Base-by-base conservation (phyloP, 1,140 invertebrate genomes). In the Diorhabda carinulata region DNA sequence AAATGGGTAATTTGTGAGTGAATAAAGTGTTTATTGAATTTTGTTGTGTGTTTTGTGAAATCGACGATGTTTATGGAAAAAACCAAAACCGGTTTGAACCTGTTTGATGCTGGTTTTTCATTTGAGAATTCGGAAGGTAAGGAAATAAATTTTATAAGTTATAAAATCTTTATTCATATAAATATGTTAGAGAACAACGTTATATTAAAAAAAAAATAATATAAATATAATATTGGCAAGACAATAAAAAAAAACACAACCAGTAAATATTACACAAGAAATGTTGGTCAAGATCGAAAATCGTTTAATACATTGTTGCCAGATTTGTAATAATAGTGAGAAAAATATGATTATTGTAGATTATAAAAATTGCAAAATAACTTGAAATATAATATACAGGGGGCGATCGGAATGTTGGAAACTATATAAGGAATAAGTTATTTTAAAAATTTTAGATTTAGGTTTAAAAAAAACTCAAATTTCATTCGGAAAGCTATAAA, bases 211-310 rank as follows among this genome's bases (percentile, higher is more conserved):
- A 66, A 57, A 57, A 66, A 67, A 59, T 43, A 67, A 60, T 60
- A 66, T 66, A 67, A 67, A 67, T 60, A 67, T 42, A 67, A 44
- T 67, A 67, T 67, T 67, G 65, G 65, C 65, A 67, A 67, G 65
- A 67, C 41, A 66, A 67, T 67, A 67, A 67, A 60, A 44, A 67
- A 44, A 67, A 67, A 57, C 47, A 65, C 64, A 65, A 65, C 47
- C 47, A 65, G 47, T 60, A 58, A 67, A 42, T 67, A 56, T 63
- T n/a, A 62, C 61, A 62, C 47, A 45, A 64, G 41, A 10, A 57
- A 43, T n/a, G 43, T 42, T 42, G 40, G 25, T 25, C 25, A 56
- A 56, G 6, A 56, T 56, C 52, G 6, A 56, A n/a, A n/a, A 56
- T 7, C n/a, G n/a, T 56, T 56, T n/a, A 56, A 7, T 7, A 6